phyloP scores from a whole-genome alignment of 2,113 vertebrate genomes.

The Melanostigma gelatinosum region DNA sequence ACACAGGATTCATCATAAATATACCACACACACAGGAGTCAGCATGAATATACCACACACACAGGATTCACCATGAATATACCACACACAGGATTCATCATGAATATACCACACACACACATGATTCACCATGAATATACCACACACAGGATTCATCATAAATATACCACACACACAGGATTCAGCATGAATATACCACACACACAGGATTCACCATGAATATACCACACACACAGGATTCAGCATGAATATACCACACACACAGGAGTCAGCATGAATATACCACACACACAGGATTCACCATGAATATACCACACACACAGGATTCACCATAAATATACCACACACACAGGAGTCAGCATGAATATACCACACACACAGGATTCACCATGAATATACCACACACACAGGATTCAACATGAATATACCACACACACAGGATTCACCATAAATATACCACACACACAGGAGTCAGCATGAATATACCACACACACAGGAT shows the following conservation, averaged over 20 bases:
- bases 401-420: background rate
- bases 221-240: too few relatives aligned
- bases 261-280: too few relatives aligned
- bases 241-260: too few relatives aligned
- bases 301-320: background rate
- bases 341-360: rapidly evolving
- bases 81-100: rapidly evolving
- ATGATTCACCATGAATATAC: too few relatives aligned
- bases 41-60: rapidly evolving
- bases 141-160: background rate
- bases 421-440: too few relatives aligned
- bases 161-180: rapidly evolving
- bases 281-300: background rate
- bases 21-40: background rate
- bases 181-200: background rate
- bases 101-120: background rate
- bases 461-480: background rate
- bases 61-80: background rate
- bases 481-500: background rate
- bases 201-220: too few relatives aligned
- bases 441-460: background rate
- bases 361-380: background rate
- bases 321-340: background rate
- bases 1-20: background rate
- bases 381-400: background rate